Evolutionary conservation across 2,797 vertebrate genomes (phyloP), one percentile per base, ranked within the genome.

Genomic region (Thaleichthys pacificus): DNA sequence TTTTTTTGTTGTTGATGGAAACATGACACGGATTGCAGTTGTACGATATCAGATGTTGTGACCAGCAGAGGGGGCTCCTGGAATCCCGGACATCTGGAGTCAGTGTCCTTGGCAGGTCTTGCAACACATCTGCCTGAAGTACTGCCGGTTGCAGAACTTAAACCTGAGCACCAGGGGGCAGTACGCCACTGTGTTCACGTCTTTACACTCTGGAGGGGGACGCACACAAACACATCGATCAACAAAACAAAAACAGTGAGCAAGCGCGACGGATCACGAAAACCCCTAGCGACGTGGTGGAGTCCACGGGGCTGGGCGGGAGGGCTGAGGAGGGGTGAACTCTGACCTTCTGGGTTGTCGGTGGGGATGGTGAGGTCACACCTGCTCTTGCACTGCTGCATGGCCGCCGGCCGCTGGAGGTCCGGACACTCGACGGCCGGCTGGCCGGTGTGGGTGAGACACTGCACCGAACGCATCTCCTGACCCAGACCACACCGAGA

Each of bases 71-170:
- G n/a, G 4, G 4, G 22, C 21, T 24, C 28, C 60, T 26, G 17
- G 58, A 3, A 30, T 75, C 69, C 75, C 21, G 22, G 72, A 71
- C 68, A 66, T 68, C 68, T 14, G 42, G 69, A 80, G 74, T 91
- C 95, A 98, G 90, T 96, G 97, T 79, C 97, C 96, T 90, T 98
- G 97, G 93, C 97, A 99, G 57, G 97, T 99, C 92, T 97, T 97
- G 91, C 97, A 99, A 93, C 97, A 99, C 97, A 99, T 99, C 91
- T 99, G 97, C 93, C 97, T 95, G 93, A 99, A 99, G 92, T 99
- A 99, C 74, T 95, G 91, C 75, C 97, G 93, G 92, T 95, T 98
- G 94, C 97, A 99, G 93, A 99, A 99, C 92, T 98, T 97, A 82
- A 99, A 99, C 92, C 97, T 97, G 89, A 99, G 94, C 94, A 99